These are phyloP conservation scores for Synaphobranchus kaupii DNA, from an alignment of 2,797 vertebrate species.

Conservation along the genomic window DNA sequence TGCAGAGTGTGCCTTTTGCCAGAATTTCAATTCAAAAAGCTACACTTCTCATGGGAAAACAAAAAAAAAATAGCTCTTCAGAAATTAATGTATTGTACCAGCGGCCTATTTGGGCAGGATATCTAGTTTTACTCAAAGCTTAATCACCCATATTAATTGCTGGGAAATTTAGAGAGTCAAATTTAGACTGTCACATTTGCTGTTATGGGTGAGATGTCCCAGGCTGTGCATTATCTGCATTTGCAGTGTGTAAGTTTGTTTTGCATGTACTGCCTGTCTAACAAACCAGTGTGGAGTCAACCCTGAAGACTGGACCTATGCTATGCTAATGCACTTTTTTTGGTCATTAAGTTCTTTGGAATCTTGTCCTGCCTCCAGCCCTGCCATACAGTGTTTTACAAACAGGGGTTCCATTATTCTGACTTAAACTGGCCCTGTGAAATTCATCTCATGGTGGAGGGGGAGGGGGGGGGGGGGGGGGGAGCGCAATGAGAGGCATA, in stretches of 20 bases:
- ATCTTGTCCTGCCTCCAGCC: background rate
- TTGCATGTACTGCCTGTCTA: background rate
- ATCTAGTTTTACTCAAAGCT: conserved; percentile 13
- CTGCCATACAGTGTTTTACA: background rate
- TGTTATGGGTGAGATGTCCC: background rate
- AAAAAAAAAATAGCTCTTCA: background rate
- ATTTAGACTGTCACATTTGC: conserved; percentile 10
- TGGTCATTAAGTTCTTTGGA: conserved; percentile 4
- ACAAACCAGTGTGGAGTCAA: background rate
- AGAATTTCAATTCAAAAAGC: conserved; percentile 10
- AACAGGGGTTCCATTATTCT: conserved; percentile 2
- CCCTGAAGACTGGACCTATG: background rate
- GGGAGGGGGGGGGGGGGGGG: conserved; percentile 34
- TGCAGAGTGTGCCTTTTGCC: background rate
- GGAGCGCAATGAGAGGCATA: background rate
- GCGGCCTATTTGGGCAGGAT: conserved; percentile 20
- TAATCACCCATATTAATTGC: conserved; percentile 26
- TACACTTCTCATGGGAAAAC: background rate
- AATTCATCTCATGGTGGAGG: conserved; percentile 38
- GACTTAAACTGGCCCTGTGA: conserved; percentile 6
- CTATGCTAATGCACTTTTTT: background rate
- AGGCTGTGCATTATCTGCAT: background rate
- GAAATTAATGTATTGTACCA: background rate
- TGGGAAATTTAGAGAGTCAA: background rate
- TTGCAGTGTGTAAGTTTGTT: background rate